Base-by-base conservation (phyloP, 2,113 vertebrate species). In the Saimiri boliviensis region DNA sequence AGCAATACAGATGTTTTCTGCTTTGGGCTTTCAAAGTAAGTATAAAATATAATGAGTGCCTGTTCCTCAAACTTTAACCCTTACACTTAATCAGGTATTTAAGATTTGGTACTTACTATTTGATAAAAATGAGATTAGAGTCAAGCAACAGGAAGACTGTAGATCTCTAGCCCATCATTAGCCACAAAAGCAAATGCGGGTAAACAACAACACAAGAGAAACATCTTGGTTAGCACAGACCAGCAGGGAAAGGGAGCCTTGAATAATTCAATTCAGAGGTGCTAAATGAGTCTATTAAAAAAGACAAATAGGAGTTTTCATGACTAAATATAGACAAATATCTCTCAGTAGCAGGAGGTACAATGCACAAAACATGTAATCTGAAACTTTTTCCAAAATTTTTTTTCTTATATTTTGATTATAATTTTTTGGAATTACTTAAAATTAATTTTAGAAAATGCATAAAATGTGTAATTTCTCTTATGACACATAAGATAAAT, bases 401-500 rank as follows among this genome's bases (percentile, higher is more conserved):
- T 32, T 37, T 32, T 58, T 91, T 92, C 74, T 80, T 82, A 76
- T 66, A 86, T 63, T 66, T 89, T 77, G 45, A 87, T 90, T 86
- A 52, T 49, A 71, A 63, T 77, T 27, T 89, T 86, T 94, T 84
- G 2, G 30, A 91, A 58, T 96, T 90, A 87, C 56, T 96, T 90
- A 85, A 88, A 96, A 93, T 96, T 86, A 63, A 63, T 94, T 90
- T 81, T 81, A 86, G 63, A 81, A 95, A 95, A 37, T 93, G 9
- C 10, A 94, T 60, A 96, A 94, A 88, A 90, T 91, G 4, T 84
- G 84, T 86, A 52, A 52, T 52, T 52, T 52, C 52, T 52, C 52
- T 52, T 80, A 96, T 94, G 54, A 68, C 35, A 94, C 47, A 35
- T 83, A 63, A 93, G 86, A 87, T 93, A 97, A 97, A 95, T 91